These are phyloP conservation scores for Vanessa cardui DNA, from an alignment of 2,888 invertebrate species.

Conservation along the genomic window DNA sequence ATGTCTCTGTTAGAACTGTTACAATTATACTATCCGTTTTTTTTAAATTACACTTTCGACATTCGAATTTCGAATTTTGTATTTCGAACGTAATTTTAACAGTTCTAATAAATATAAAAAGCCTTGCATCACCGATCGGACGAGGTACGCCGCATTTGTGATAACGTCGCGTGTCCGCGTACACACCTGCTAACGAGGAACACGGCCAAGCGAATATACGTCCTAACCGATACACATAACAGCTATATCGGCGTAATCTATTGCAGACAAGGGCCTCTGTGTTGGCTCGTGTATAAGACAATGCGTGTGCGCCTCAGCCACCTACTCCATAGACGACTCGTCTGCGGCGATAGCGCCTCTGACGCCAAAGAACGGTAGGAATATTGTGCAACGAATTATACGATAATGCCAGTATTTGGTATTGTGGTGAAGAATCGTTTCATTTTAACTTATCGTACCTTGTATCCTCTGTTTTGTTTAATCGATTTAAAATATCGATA, in stretches of 20 bases:
- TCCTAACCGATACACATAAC: slow-evolving; percentile 4
- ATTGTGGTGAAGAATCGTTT: background rate
- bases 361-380: slow-evolving; percentile 61
- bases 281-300: slow-evolving; percentile 78
- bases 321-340: slow-evolving; percentile 71
- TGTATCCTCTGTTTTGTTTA: slow-evolving; percentile 25
- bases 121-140: background rate
- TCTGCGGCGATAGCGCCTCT: slow-evolving; percentile 62
- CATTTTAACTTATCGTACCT: slow-evolving; percentile 10
- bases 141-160: slow-evolving; percentile 5
- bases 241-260: slow-evolving; percentile 53
- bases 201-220: slow-evolving; percentile 7
- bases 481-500: background rate
- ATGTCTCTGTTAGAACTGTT: background rate
- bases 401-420: slow-evolving; percentile 12
- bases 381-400: slow-evolving; percentile 28
- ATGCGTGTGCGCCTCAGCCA: slow-evolving; percentile 73
- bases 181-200: slow-evolving; percentile 10
- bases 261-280: slow-evolving; percentile 78
- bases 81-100: background rate
- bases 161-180: background rate
- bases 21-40: background rate
- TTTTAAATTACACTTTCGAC: no score
- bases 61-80: no score
- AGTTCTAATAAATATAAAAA: slow-evolving; percentile 8